Evolutionary conservation across 2,797 vertebrate species (phyloP), one percentile per base, ranked within the genome.

Genomic region (Sardinella longiceps): DNA sequence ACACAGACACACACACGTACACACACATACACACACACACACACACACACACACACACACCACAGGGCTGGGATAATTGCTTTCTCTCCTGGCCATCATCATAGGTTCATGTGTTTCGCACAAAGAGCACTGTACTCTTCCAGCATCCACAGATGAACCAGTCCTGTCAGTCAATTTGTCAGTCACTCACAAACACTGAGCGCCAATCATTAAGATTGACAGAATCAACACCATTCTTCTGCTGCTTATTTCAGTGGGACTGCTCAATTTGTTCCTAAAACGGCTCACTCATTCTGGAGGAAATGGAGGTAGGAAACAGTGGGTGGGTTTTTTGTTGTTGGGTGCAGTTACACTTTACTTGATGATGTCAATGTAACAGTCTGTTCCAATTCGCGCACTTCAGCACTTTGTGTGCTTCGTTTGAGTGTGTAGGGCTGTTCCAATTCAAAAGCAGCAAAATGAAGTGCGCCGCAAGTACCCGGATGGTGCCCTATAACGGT

Each of bases 31-130:
- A 82, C 30, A 70, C 66, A 37, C 63, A 63, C 5, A 11, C 58
- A 60, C 56, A 58, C 11, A 58, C 58, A 60, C 58, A 60, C 58
- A 60, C 58, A 60, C 58, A 63, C 25, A 56, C 53, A 56, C 25
- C n/a, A n/a, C 20, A 20, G 20, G 51, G 51, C 56, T 0, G 23
- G 12, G 23, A 58, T 58, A 58, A 58, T 58, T 25, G n/a, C 23
- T 58, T 58, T 58, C 56, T 58, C 56, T 58, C 6, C 56, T 25
- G 56, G 6, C 23, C n/a, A 25, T 58, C 56, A 58, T n/a, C n/a
- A 58, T 6, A 18, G 25, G 11, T 70, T 70, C 63, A 33, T 14
- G 28, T 15, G 70, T 77, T 77, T 20, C 3, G 14, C 37, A 20
- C 18, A 37, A 77, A 77, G 23, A 77, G 23, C 18, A 39, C 70